A percentile compares a stretch with the other conserved stretches of the same genome.
phyloP scores from a whole-genome alignment of 2,113 vertebrate genomes.

The Trematomus loennbergii region DNA sequence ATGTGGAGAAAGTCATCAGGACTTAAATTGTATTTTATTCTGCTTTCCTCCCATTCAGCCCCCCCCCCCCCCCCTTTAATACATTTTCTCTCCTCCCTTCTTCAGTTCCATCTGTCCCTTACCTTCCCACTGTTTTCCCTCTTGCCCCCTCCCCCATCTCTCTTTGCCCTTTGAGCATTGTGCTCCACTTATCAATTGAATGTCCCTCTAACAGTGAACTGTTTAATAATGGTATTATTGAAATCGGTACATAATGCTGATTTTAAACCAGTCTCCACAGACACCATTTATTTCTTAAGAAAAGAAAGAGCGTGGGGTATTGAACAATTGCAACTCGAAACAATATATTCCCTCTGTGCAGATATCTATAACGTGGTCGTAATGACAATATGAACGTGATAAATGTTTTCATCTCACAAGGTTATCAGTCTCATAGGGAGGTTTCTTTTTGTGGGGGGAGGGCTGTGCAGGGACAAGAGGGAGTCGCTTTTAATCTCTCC shows the following conservation, averaged over 20 bases:
- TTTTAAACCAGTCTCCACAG: constrained; percentile 28
- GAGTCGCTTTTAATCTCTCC: constrained; percentile 15
- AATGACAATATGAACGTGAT: constrained; percentile 52
- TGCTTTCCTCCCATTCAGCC: no score
- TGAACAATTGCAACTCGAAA: constrained; percentile 15
- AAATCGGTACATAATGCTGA: constrained; percentile 31
- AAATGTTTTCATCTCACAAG: constrained; percentile 52
- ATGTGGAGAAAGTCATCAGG: no score
- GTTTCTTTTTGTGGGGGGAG: neutral
- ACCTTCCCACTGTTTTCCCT: no score
- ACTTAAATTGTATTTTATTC: no score
- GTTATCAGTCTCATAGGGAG: constrained; percentile 35
- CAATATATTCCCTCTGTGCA: neutral
- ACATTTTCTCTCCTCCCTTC: no score
- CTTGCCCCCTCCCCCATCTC: neutral
- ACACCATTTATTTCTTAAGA: constrained; percentile 13
- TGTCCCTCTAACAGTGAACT: constrained; percentile 41
- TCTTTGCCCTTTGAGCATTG: neutral
- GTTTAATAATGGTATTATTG: constrained; percentile 44
- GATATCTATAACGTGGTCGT: constrained; percentile 8
- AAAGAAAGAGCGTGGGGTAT: neutral
- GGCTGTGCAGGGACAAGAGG: neutral
- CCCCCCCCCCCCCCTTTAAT: no score
- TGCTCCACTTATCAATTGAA: constrained; percentile 34
- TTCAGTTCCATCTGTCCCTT: neutral